Conservation (phyloP, 2,888 invertebrate genomes). For the Sarcophaga caerulescens region DNA sequence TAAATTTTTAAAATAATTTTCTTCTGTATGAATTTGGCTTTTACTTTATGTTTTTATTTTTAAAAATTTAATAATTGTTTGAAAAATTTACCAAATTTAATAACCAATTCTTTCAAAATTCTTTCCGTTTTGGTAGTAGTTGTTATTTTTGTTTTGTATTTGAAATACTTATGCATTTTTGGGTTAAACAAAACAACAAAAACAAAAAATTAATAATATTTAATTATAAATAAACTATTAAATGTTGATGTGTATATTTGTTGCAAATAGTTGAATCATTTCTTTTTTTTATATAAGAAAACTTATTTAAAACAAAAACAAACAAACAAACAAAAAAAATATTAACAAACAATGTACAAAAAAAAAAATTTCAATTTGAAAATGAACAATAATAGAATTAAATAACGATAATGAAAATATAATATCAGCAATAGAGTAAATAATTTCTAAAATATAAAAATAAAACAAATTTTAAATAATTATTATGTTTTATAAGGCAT, state of each 20-base stretch:
- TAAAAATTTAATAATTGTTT: constrained; percentile 32
- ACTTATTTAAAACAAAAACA: constrained; percentile 10
- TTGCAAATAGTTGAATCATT: constrained; percentile 37
- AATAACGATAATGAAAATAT: too few species aligned
- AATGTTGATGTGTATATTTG: constrained; percentile 18
- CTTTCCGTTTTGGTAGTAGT: constrained; percentile 36
- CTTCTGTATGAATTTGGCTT: constrained; percentile 69
- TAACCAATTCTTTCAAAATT: constrained; percentile 35
- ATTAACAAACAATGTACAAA: constrained; percentile 48
- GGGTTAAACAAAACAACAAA: constrained; percentile 44
- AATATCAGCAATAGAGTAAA: too few species aligned
- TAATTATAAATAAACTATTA: constrained; percentile 21
- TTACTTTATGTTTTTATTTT: constrained; percentile 61
- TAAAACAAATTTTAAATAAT: too few species aligned
- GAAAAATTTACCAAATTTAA: not conserved
- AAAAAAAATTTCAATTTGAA: constrained; percentile 7
- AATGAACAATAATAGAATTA: not conserved
- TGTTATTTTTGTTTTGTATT: constrained; percentile 49
- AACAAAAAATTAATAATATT: not conserved
- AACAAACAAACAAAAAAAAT: too few species aligned
- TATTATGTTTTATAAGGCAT: constrained; percentile 53
- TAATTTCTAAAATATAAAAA: too few species aligned
- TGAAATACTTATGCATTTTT: constrained; percentile 49
- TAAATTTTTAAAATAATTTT: constrained; percentile 28
- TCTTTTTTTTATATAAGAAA: constrained; percentile 2